Evolutionary conservation across 2,888 invertebrate genomes (phyloP).

Genomic region (Pristionchus maxplancki): DNA sequence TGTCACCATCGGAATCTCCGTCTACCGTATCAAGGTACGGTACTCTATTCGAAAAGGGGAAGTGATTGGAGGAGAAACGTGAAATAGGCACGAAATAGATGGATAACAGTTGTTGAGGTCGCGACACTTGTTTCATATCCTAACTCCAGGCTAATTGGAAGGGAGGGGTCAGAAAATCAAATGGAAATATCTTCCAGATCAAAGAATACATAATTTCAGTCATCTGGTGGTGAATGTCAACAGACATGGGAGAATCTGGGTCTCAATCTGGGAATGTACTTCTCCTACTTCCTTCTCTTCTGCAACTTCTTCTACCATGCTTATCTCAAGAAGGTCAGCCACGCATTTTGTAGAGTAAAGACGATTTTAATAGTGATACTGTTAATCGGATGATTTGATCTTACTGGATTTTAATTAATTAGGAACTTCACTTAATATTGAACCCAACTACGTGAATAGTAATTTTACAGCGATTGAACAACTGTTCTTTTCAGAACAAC

Average conservation of each 20-base stretch:
- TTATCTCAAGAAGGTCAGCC: conserved; percentile 69
- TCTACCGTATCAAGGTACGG: conserved; percentile 69
- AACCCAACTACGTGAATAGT: too few species aligned
- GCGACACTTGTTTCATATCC: background rate
- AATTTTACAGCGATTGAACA: too few species aligned
- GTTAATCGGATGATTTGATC: too few species aligned
- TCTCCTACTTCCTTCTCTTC: conserved; percentile 78
- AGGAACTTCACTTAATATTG: too few species aligned
- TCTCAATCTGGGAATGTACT: conserved; percentile 77
- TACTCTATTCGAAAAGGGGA: background rate
- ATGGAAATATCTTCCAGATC: conserved; percentile 48
- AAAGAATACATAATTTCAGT: conserved; percentile 60
- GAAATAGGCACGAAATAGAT: background rate
- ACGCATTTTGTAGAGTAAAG: too few species aligned
- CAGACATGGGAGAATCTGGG: conserved; percentile 79
- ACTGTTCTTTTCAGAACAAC: conserved; percentile 43
- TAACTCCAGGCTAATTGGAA: background rate
- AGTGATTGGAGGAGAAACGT: background rate
- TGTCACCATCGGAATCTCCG: conserved; percentile 71
- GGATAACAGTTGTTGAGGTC: background rate
- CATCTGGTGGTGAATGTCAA: conserved; percentile 77
- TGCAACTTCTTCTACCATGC: conserved; percentile 77
- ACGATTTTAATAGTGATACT: too few species aligned
- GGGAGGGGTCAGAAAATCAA: background rate
- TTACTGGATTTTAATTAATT: too few species aligned